Percentiles rank a stretch among this genome's conserved stretches.
These are phyloP conservation scores for Cephus pulcher DNA, from an alignment of 2,888 invertebrate genomes.

Conservation along the genomic window DNA sequence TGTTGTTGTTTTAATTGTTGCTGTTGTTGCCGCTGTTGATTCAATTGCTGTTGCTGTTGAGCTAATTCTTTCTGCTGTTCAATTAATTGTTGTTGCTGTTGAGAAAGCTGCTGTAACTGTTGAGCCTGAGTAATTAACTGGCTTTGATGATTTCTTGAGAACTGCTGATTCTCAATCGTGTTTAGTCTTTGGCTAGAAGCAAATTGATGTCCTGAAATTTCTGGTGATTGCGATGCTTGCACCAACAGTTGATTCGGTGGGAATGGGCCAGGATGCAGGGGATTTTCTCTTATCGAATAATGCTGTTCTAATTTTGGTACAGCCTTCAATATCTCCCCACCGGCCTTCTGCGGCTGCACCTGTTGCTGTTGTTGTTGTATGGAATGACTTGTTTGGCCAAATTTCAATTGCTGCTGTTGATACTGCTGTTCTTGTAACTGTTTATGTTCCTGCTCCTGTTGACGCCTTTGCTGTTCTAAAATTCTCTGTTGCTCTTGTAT, in stretches of 20 bases:
- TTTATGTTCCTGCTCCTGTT: conserved; percentile 57
- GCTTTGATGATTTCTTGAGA: conserved; percentile 41
- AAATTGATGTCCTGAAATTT: conserved; percentile 66
- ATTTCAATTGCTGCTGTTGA: conserved; percentile 61
- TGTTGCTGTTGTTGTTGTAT: conserved; percentile 58
- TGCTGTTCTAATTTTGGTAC: conserved; percentile 86
- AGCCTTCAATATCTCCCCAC: conserved; percentile 80
- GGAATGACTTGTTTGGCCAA: conserved; percentile 48
- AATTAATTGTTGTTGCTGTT: conserved; percentile 28
- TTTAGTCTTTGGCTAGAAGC: conserved; percentile 65
- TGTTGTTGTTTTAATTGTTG: conserved; percentile 37
- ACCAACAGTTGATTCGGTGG: conserved; percentile 51
- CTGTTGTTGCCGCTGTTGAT: conserved; percentile 38
- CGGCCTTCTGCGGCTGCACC: conserved; percentile 61
- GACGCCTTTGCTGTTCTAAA: conserved; percentile 58
- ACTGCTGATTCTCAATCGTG: conserved; percentile 58
- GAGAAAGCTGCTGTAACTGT: conserved; percentile 31
- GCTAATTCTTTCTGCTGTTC: conserved; percentile 27
- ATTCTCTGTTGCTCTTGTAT: conserved; percentile 49
- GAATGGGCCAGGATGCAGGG: conserved; percentile 61
- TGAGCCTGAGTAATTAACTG: conserved; percentile 25
- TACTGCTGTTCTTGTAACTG: conserved; percentile 43
- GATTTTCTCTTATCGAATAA: conserved; percentile 62
- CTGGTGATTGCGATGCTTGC: conserved; percentile 36
- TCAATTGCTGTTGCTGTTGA: conserved; percentile 23